A percentile compares a stretch with the other conserved stretches of the same genome.
Conservation (phyloP, 2,888 invertebrate species). For the Diaprepes abbreviatus region DNA sequence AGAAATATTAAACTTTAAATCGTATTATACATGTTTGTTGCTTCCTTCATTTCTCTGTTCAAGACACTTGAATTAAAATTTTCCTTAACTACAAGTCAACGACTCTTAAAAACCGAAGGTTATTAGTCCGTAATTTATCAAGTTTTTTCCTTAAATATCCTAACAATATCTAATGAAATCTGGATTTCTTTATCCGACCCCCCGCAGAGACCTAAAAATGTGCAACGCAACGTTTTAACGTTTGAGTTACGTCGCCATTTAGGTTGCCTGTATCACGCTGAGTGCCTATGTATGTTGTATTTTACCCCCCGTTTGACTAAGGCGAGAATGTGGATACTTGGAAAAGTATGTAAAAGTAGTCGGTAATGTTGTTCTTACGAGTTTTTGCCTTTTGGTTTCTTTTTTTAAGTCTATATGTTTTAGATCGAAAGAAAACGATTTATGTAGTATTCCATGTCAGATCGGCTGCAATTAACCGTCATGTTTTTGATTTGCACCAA, state of each 20-base stretch:
- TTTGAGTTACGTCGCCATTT: constrained; percentile 15
- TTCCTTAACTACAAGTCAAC: too few relatives aligned
- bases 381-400: too few relatives aligned
- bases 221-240: constrained; percentile 16
- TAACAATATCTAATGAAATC: background rate
- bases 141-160: background rate
- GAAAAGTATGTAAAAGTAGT: background rate
- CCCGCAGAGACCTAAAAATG: constrained; percentile 24
- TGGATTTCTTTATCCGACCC: constrained; percentile 18
- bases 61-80: too few relatives aligned
- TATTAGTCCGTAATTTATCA: constrained; percentile 7
- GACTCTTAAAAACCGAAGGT: background rate
- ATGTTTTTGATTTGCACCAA: too few relatives aligned
- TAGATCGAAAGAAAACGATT: too few relatives aligned
- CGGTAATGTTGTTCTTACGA: background rate
- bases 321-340: background rate
- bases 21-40: too few relatives aligned
- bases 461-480: too few relatives aligned
- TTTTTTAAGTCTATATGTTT: too few relatives aligned
- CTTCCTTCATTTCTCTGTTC: too few relatives aligned
- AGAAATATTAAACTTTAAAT: too few relatives aligned
- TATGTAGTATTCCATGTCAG: too few relatives aligned
- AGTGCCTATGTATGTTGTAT: constrained; percentile 8
- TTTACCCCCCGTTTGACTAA: constrained; percentile 15
- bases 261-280: constrained; percentile 4